Evolutionary conservation across 2,113 vertebrate species (phyloP), one percentile per base, ranked within the genome.

Genomic region (Oceanites oceanicus): DNA sequence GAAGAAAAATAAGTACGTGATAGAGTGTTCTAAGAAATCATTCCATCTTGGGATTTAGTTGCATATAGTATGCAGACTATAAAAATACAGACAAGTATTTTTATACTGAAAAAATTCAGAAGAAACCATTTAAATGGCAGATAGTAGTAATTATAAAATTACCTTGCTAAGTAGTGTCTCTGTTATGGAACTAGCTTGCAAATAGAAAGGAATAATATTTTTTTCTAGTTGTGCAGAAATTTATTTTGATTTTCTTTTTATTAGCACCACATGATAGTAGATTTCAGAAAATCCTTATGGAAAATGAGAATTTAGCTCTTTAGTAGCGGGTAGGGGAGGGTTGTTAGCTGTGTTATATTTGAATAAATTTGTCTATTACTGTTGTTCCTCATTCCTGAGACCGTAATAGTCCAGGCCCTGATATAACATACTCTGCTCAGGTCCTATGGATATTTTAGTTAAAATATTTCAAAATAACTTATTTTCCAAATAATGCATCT

Each of bases 1-100:
- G 66, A 95, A 94, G 94, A 98, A 86, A 91, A 98, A 98, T 83
- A 97, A 96, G 98, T 98, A 98, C 40, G 97, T 92, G 76, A 30
- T 71, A 62, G 58, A 50, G 15, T 52, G 34, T 67, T 78, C 14
- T 82, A 76, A 84, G 67, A 67, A 77, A 58, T 34, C 32, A 8
- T 47, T 73, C 49, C 15, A 5, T 23, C 40, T 67, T 4, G 7
- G 76, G 49, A 50, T 56, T 75, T 81, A 38, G 23, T 66, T 90
- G 34, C 44, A 32, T 18, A 14, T 11, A 78, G 30, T 49, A 34
- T 53, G 34, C 49, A 73, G 40, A 38, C 13, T 56, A 27, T 38
- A 38, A 38, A 78, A 74, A 47, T 34, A 34, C 34, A 74, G 53
- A 58, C 8, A 18, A 73, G 30, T 45, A 65, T 23, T 92, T 94